Evolutionary conservation across 2,113 vertebrate species (phyloP).

Genomic region (Sylvietta virens): DNA sequence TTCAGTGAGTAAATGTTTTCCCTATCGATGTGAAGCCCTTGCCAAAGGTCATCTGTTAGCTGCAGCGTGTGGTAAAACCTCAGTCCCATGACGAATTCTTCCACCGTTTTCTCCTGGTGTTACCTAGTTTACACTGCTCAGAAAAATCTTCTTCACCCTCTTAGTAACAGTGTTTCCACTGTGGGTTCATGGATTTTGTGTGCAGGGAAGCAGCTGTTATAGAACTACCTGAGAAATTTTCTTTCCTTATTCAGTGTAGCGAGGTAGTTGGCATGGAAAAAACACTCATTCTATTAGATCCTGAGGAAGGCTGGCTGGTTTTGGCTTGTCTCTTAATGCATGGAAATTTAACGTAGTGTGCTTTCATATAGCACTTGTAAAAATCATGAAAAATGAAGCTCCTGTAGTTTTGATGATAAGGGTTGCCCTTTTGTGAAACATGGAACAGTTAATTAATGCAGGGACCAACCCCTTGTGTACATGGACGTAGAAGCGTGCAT

Average conservation of each 20-base stretch:
- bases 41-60: conserved; percentile 30
- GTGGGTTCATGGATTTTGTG: background rate
- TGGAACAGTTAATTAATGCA: background rate
- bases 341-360: background rate
- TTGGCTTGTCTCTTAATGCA: background rate
- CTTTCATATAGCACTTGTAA: background rate
- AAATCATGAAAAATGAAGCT: background rate
- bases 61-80: background rate
- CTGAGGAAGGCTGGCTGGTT: background rate
- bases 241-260: background rate
- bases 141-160: background rate
- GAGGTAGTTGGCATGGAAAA: background rate
- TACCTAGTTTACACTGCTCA: background rate
- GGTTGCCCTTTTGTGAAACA: background rate
- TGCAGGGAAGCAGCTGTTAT: background rate
- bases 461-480: background rate
- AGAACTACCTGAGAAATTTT: background rate
- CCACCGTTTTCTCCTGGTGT: background rate
- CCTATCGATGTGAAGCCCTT: background rate
- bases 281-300: background rate
- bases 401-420: background rate
- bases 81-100: background rate
- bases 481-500: background rate
- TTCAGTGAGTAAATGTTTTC: conserved; percentile 33
- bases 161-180: background rate